Conservation (phyloP, 1,140 invertebrate species). For the Lepidurus packardi region DNA sequence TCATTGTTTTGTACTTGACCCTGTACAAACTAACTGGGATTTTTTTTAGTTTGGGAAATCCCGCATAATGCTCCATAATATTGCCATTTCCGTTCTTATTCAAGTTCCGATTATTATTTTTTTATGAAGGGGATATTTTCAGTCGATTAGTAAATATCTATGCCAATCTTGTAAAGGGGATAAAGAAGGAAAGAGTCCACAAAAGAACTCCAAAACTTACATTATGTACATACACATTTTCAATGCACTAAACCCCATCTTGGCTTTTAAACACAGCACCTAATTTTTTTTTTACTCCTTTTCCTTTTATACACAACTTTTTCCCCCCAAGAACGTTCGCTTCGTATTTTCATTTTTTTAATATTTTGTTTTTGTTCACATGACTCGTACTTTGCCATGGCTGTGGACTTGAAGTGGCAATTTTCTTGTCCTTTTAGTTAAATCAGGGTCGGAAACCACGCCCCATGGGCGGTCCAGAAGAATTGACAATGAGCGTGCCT, state of each 20-base stretch:
- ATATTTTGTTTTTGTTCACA: not conserved
- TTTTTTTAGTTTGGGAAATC: not conserved
- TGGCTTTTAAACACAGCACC: conserved; percentile 10
- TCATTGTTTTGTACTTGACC: not conserved
- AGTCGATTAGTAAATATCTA: conserved; percentile 6
- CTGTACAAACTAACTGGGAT: not conserved
- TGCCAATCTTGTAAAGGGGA: not conserved
- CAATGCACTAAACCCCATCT: not conserved
- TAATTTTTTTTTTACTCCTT: not conserved
- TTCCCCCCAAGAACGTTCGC: not conserved
- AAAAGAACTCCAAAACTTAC: not conserved
- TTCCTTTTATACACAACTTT: not conserved
- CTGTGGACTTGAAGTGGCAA: not conserved
- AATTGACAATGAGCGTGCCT: not conserved
- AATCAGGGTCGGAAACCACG: not conserved
- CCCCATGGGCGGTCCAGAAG: not conserved
- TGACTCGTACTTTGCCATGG: not conserved
- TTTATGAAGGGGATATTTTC: conserved; percentile 1
- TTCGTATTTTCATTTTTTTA: not conserved
- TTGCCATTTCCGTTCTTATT: conserved; percentile 6
- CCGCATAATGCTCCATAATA: conserved; percentile 3
- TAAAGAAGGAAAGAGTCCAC: not conserved
- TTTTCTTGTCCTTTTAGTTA: not conserved
- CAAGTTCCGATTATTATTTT: not conserved
- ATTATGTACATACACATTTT: not conserved